Evolutionary conservation across 1,140 invertebrate genomes (phyloP).

Genomic region (Megalonaias nervosa): DNA sequence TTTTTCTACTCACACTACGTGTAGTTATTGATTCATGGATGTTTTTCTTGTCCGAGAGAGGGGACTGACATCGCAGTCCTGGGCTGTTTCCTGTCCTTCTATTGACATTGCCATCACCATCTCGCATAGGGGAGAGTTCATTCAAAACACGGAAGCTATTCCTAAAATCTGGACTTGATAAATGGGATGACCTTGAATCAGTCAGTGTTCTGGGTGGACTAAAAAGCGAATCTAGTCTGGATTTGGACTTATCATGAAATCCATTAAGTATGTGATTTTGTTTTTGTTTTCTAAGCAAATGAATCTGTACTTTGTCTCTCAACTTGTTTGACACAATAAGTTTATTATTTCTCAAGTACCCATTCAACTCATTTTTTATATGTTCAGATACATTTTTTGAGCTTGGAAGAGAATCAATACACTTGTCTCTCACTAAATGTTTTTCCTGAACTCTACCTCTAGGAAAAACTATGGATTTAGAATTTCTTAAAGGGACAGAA

Average conservation of each 20-base stretch:
- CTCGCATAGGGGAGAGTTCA: conserved; percentile 51
- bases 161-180: conserved; percentile 25
- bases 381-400: conserved; percentile 44
- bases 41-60: too few relatives aligned
- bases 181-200: conserved; percentile 29
- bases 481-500: too few relatives aligned
- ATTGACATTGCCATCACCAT: neutral
- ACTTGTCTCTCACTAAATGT: too few relatives aligned
- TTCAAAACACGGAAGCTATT: conserved; percentile 46
- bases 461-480: too few relatives aligned
- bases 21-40: too few relatives aligned
- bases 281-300: conserved; percentile 31
- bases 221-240: conserved; percentile 43
- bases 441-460: too few relatives aligned
- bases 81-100: too few relatives aligned
- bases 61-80: too few relatives aligned
- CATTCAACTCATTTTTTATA: conserved; percentile 48
- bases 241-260: conserved; percentile 34
- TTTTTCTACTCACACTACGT: too few relatives aligned
- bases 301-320: conserved; percentile 42
- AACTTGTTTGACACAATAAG: conserved; percentile 52
- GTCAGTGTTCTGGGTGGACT: conserved; percentile 12
- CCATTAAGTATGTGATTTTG: conserved; percentile 38
- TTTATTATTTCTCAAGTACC: conserved; percentile 46
- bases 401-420: conserved; percentile 21